Conservation (phyloP, 2,797 vertebrate genomes). For the Falco berigora region DNA sequence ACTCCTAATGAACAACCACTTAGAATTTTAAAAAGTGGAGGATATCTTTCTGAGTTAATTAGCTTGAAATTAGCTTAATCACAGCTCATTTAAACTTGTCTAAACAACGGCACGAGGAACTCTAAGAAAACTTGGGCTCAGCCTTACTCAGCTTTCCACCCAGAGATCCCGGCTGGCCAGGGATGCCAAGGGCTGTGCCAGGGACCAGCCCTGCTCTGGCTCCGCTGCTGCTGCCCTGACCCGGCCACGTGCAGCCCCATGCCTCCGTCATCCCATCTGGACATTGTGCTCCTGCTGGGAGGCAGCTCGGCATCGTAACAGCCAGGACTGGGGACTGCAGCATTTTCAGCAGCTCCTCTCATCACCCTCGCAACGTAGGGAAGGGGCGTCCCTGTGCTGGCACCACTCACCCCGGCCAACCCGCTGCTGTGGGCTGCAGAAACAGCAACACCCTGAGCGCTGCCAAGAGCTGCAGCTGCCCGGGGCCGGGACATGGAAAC, state of each 20-base stretch:
- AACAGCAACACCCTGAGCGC: not conserved
- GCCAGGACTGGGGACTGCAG: not conserved
- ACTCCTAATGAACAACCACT: slow-evolving; percentile 75
- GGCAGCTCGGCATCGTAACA: not conserved
- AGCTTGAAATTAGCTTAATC: slow-evolving; percentile 85
- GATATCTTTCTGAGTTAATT: slow-evolving; percentile 85
- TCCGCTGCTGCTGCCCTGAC: not conserved
- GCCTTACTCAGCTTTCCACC: slow-evolving; percentile 60
- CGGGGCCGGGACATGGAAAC: not conserved
- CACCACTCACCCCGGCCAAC: not conserved
- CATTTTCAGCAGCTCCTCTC: not conserved
- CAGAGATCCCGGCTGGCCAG: not conserved
- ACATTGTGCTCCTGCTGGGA: not conserved
- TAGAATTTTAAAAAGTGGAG: slow-evolving; percentile 76
- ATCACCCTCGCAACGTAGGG: rapidly evolving
- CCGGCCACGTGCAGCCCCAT: not conserved
- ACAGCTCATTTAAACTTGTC: slow-evolving; percentile 85
- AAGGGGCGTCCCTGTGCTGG: not conserved
- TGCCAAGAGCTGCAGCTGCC: not conserved
- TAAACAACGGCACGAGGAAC: slow-evolving; percentile 82
- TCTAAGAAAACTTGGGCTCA: slow-evolving; percentile 72
- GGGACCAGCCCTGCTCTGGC: not conserved
- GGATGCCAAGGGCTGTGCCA: not conserved
- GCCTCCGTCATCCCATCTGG: rapidly evolving
- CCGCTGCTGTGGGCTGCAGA: not conserved